phyloP scores from a whole-genome alignment of 2,888 invertebrate species.

The Noctua comes region DNA sequence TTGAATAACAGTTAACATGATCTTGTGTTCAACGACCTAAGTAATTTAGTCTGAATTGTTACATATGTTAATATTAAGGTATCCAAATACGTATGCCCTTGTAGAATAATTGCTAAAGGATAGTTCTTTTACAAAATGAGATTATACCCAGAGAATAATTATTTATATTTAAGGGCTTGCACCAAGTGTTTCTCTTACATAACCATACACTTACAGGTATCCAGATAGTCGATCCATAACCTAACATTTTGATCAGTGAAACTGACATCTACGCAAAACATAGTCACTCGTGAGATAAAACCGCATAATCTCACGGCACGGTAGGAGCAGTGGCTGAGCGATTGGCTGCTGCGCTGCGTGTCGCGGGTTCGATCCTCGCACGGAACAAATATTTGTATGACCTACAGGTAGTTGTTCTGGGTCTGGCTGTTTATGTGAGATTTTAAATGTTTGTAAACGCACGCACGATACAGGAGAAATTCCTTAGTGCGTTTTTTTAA shows the following conservation, averaged over 20 bases:
- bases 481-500: too few relatives aligned
- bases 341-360: too few relatives aligned
- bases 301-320: neutral
- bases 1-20: neutral
- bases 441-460: too few relatives aligned
- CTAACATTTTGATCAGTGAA: neutral
- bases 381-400: too few relatives aligned
- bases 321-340: too few relatives aligned
- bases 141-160: neutral
- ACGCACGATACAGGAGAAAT: too few relatives aligned
- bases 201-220: neutral
- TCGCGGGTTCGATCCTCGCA: too few relatives aligned
- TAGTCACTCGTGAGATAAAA: neutral
- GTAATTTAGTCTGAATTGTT: neutral
- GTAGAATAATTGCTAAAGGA: neutral
- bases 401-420: too few relatives aligned
- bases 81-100: neutral
- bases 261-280: neutral
- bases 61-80: neutral
- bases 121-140: neutral
- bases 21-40: neutral
- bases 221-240: neutral
- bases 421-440: too few relatives aligned
- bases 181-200: neutral
- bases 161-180: neutral